Evolutionary conservation across 2,113 vertebrate genomes (phyloP).

Genomic region (Arenaria interpres): DNA sequence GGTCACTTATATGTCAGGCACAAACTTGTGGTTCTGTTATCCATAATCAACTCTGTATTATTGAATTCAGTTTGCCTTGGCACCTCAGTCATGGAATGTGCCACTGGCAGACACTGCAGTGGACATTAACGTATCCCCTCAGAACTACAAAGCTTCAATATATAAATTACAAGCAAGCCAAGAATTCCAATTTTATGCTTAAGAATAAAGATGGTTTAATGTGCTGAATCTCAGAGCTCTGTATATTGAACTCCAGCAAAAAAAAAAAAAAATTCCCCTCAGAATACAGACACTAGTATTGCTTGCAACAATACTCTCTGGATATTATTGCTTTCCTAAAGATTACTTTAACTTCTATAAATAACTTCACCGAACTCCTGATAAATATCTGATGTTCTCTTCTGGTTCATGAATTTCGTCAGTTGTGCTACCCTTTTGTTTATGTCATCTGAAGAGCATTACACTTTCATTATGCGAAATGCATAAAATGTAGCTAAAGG

Average conservation of each 20-base stretch:
- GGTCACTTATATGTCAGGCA: slow-evolving; percentile 44
- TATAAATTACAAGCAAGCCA: neutral
- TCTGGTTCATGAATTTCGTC: neutral
- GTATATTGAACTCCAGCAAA: neutral
- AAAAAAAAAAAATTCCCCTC: neutral
- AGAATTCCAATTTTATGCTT: slow-evolving; percentile 34
- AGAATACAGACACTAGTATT: neutral
- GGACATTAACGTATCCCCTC: neutral
- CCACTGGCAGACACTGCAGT: neutral
- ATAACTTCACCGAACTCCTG: slow-evolving; percentile 7
- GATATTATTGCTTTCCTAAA: slow-evolving; percentile 7
- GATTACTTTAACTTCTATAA: neutral
- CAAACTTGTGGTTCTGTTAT: slow-evolving; percentile 38
- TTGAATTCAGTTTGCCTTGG: slow-evolving; percentile 33
- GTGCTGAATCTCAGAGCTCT: neutral
- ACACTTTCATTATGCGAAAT: slow-evolving; percentile 47
- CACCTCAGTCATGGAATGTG: neutral
- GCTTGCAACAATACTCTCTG: neutral
- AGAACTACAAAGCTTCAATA: slow-evolving; percentile 4
- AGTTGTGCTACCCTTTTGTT: neutral
- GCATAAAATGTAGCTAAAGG: slow-evolving; percentile 47
- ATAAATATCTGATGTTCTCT: neutral
- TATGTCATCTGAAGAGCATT: slow-evolving; percentile 32
- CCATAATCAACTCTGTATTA: slow-evolving; percentile 44
- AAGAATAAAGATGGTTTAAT: neutral